Conservation (phyloP, 2,888 invertebrate genomes). For the Meiosimyza decipiens region DNA sequence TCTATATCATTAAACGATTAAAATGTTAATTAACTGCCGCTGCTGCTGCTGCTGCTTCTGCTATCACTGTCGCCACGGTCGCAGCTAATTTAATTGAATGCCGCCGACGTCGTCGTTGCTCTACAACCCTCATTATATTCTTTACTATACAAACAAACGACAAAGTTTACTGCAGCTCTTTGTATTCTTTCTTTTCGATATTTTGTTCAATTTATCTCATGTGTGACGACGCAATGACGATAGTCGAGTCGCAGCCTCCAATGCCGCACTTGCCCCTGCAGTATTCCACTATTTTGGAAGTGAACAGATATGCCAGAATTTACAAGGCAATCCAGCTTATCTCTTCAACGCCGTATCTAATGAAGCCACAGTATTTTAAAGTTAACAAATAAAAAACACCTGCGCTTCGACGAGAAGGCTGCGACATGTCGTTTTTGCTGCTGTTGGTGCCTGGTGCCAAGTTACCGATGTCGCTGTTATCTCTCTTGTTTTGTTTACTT, state of each 20-base stretch:
- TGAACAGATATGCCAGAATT: neutral
- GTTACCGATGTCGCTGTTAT: neutral
- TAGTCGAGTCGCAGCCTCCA: constrained; percentile 26
- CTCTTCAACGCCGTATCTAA: constrained; percentile 27
- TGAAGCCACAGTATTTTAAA: neutral
- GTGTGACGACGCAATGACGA: constrained; percentile 40
- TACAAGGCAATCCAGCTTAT: constrained; percentile 32
- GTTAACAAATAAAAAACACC: neutral
- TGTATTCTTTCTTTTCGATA: constrained; percentile 40
- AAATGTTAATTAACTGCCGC: too few relatives aligned
- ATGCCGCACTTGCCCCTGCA: neutral
- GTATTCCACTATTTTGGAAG: constrained; percentile 34
- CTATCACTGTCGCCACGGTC: too few relatives aligned
- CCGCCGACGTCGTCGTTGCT: neutral
- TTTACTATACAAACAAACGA: too few relatives aligned
- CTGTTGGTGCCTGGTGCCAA: neutral
- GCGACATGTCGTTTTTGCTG: neutral
- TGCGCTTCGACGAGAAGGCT: neutral
- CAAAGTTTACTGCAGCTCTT: constrained; percentile 13
- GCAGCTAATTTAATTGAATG: neutral
- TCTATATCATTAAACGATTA: too few relatives aligned
- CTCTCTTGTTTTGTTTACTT: constrained; percentile 5
- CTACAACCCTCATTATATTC: neutral
- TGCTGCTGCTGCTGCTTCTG: too few relatives aligned
- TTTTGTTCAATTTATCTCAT: constrained; percentile 49